Conservation (phyloP, 2,113 vertebrate species). For the Planiliza haematocheilus region DNA sequence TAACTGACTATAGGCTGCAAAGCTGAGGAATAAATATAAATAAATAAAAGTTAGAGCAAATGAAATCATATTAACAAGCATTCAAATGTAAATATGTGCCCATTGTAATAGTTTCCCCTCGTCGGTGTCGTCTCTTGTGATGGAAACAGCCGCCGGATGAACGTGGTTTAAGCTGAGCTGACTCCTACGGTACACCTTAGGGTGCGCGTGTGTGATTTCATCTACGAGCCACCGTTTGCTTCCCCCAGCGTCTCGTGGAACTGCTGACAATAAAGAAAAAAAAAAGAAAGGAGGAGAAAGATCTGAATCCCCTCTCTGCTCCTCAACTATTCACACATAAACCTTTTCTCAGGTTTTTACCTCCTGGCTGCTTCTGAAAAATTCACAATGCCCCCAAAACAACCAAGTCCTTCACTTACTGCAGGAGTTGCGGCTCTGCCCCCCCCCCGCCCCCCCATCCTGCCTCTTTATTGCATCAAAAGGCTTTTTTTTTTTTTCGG, state of each 20-base stretch:
- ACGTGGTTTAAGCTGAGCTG: conserved; percentile 66
- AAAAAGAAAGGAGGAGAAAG: conserved; percentile 31
- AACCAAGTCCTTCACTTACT: conserved; percentile 70
- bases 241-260: conserved; percentile 56
- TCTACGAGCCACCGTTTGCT: conserved; percentile 57
- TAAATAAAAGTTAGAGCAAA: conserved; percentile 27
- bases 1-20: neutral
- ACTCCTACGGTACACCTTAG: conserved; percentile 65
- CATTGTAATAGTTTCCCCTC: conserved; percentile 49
- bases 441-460: conserved; percentile 60
- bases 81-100: conserved; percentile 50
- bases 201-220: conserved; percentile 56
- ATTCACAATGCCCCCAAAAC: conserved; percentile 76
- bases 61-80: neutral
- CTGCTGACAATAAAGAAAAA: conserved; percentile 76
- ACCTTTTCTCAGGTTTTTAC: conserved; percentile 77
- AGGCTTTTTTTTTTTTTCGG: conserved; percentile 49
- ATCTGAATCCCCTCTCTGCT: conserved; percentile 60
- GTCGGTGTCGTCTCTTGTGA: conserved; percentile 61
- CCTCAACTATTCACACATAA: conserved; percentile 77
- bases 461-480: conserved; percentile 74
- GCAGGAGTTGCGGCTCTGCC: conserved; percentile 63
- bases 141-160: conserved; percentile 51
- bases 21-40: neutral
- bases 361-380: conserved; percentile 75